Base-by-base conservation (phyloP, 2,888 invertebrate species). In the Parnassius apollo region DNA sequence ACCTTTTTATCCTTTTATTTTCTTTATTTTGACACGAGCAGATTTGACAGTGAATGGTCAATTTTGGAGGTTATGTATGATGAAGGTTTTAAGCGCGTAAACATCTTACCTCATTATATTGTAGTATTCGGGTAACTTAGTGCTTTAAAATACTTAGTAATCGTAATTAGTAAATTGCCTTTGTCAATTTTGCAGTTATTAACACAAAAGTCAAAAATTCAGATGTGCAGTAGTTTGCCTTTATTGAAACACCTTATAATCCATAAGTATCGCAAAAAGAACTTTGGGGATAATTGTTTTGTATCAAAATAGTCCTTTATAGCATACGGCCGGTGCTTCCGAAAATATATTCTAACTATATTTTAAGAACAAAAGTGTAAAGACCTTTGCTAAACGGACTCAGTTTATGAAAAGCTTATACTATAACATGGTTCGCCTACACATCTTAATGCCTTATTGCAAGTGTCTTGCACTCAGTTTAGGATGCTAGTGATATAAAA, bases 1-100 rank as follows among this genome's bases (percentile, higher is more conserved):
- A 75, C 75, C 73, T 75, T 74, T 76, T 78, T 77, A 75, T 75
- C 72, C 77, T 75, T 74, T 70, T 63, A 13, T 52, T 63, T 59
- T 35, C 62, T 50, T 62, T 67, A 65, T 61, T 61, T 65, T 70
- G 66, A 65, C 10, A 53, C 35, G 55, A 61, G 55, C 65, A 25
- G 51, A 22, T 50, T 55, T 62, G n/a, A 51, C 44, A 42, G 57
- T 11, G 57, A 46, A 13, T 12, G 25, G 60, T 60, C 64, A 64
- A 64, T 60, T 63, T 57, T 13, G 59, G 59, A 57, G 63, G 55
- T 64, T 52, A 42, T 57, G 48, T 56, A 51, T 64, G 59, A 35
- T 64, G 59, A 35, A 2, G 35, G 18, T 35, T 46, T 35, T 1
- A 18, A 42, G 13, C 55, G 22, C 18, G 50, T 2, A 7, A 9